phyloP scores from a whole-genome alignment of 64 coral and sea anemone genomes.

The Cladopsammia gracilis region DNA sequence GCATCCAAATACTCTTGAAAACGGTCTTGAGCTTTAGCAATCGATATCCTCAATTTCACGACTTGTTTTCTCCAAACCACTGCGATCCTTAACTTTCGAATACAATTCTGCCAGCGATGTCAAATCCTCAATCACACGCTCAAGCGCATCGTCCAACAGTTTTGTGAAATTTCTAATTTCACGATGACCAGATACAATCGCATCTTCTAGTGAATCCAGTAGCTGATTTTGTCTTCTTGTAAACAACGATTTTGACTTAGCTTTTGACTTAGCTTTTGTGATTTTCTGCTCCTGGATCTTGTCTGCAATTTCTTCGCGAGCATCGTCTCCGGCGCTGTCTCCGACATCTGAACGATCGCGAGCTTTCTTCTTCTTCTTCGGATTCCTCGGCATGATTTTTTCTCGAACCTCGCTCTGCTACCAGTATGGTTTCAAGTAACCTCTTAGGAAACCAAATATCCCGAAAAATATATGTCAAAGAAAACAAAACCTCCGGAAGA shows the following conservation, averaged over 20 bases:
- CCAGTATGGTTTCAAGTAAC: background rate
- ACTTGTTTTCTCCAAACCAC: background rate
- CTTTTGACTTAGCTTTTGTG: background rate
- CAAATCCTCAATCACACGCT: background rate
- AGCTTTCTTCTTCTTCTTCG: constrained; percentile 8
- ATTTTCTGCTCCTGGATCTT: background rate
- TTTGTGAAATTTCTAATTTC: background rate
- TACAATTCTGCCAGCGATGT: background rate
- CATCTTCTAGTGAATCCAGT: constrained; percentile 7
- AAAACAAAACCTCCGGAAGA: too few relatives aligned
- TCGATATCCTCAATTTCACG: background rate
- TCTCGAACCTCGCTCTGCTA: constrained; percentile 14
- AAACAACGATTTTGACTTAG: constrained; percentile 1
- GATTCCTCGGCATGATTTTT: constrained; percentile 5
- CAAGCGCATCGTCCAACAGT: background rate
- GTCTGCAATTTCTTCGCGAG: too few relatives aligned
- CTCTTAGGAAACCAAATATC: too few relatives aligned
- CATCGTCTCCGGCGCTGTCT: background rate
- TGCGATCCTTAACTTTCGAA: background rate
- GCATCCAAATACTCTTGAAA: background rate
- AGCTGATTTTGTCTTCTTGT: background rate
- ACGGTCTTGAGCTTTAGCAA: background rate
- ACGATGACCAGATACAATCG: background rate
- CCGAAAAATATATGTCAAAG: too few relatives aligned
- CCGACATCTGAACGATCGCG: background rate